Evolutionary conservation across 2,797 vertebrate species (phyloP), one percentile per base, ranked within the genome.

Genomic region (Microchirus variegatus): DNA sequence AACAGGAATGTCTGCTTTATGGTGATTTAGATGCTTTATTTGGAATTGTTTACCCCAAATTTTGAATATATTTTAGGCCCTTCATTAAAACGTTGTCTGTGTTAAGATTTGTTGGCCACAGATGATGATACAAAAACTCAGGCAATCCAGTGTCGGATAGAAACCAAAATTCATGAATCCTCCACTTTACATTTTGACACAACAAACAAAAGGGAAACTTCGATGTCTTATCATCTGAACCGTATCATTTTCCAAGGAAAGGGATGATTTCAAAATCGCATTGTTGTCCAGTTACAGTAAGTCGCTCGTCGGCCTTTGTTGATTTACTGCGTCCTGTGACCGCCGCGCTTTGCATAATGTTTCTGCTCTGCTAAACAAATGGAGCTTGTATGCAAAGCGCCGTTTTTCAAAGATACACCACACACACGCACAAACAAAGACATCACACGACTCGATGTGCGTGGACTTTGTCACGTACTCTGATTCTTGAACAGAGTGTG

Each of bases 261-360:
- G 41, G 40, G 50, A 67, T 49, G 1, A 48, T 58, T 73, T 44
- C 35, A 60, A 66, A 66, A 75, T 71, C 42, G 55, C 49, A 70
- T 78, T 86, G 69, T 82, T 75, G 42, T 48, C 37, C 63, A 55
- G 66, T 89, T 78, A 76, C 70, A 36, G 69, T 62, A 46, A 70
- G 52, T 73, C 74, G 55, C 18, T 50, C 17, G 35, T 35, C 40
- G 37, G 45, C 66, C 68, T 59, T 67, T 78, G 76, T 89, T 45
- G 79, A 77, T 79, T 81, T 78, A 61, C 68, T 16, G 40, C 31
- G 19, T 5, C 35, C 41, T 67, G 17, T 62, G 59, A 64, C 60
- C 62, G 43, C 57, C 40, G 60, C 56, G 77, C 60, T 93, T 94
- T 93, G 90, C 91, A 93, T 93, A 73, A 73, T 81, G 79, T 78